These are phyloP conservation scores for Channa maculata DNA, from an alignment of 2,113 vertebrate species.

Conservation along the genomic window DNA sequence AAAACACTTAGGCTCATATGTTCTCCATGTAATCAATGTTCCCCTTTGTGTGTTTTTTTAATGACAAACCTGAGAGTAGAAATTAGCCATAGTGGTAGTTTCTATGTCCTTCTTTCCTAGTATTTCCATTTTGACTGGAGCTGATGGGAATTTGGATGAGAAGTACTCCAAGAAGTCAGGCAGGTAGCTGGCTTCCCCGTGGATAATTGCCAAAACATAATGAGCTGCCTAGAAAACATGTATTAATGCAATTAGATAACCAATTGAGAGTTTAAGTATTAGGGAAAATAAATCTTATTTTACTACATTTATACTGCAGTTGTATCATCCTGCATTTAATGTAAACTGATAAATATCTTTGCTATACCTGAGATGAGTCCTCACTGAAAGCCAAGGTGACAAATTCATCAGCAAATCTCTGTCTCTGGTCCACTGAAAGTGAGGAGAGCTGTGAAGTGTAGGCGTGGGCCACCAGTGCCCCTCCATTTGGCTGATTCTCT, in stretches of 20 bases:
- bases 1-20: background rate
- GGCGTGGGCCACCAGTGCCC: constrained; percentile 93
- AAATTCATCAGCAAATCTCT: constrained; percentile 96
- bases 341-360: background rate
- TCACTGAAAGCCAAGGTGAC: constrained; percentile 94
- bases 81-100: constrained; percentile 98
- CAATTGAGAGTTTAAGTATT: background rate
- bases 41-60: background rate
- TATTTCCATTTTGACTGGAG: constrained; percentile 99
- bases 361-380: constrained; percentile 84
- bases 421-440: constrained; percentile 91
- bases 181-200: constrained; percentile 95
- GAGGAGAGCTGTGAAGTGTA: constrained; percentile 93
- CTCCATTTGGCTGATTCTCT: constrained; percentile 97
- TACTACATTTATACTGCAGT: background rate
- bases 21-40: background rate
- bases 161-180: constrained; percentile 99
- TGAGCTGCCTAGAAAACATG: constrained; percentile 85
- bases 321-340: background rate
- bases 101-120: constrained; percentile 99
- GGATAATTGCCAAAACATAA: constrained; percentile 97
- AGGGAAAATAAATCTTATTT: background rate
- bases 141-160: constrained; percentile 95
- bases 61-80: constrained; percentile 95
- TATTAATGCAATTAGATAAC: background rate